A percentile compares a stretch with the other conserved stretches of the same genome.
Conservation (phyloP, 2,113 vertebrate genomes). For the Chloropsis cyanopogon region DNA sequence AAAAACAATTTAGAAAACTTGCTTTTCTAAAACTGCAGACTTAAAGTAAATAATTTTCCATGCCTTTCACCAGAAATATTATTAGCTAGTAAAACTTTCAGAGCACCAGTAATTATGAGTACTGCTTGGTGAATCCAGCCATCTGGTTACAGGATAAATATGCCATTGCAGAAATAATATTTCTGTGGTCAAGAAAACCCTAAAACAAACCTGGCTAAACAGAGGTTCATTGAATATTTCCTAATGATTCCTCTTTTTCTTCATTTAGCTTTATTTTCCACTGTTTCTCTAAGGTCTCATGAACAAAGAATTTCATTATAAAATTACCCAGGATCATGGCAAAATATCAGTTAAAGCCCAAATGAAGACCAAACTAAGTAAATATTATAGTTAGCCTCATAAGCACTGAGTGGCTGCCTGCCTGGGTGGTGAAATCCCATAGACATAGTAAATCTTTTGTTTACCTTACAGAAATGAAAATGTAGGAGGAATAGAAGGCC, state of each 20-base stretch:
- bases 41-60: not conserved
- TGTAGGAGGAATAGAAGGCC: conserved; percentile 15
- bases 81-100: conserved; percentile 19
- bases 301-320: conserved; percentile 77
- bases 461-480: conserved; percentile 50
- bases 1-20: not conserved
- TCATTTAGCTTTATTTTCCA: not conserved
- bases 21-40: not conserved
- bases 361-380: conserved; percentile 76
- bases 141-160: not conserved
- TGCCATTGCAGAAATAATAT: not conserved
- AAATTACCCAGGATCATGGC: conserved; percentile 56
- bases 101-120: not conserved
- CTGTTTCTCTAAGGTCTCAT: conserved; percentile 62
- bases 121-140: not conserved
- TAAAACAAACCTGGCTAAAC: not conserved
- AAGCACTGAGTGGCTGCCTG: conserved; percentile 24
- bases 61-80: not conserved
- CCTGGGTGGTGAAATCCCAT: conserved; percentile 50
- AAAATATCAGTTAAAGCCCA: conserved; percentile 70
- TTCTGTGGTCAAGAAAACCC: not conserved
- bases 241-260: not conserved
- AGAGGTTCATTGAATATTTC: not conserved
- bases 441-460: conserved; percentile 75
- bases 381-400: conserved; percentile 61